Base-by-base conservation (phyloP, 2,797 vertebrate species). In the Bradypodion pumilum region DNA sequence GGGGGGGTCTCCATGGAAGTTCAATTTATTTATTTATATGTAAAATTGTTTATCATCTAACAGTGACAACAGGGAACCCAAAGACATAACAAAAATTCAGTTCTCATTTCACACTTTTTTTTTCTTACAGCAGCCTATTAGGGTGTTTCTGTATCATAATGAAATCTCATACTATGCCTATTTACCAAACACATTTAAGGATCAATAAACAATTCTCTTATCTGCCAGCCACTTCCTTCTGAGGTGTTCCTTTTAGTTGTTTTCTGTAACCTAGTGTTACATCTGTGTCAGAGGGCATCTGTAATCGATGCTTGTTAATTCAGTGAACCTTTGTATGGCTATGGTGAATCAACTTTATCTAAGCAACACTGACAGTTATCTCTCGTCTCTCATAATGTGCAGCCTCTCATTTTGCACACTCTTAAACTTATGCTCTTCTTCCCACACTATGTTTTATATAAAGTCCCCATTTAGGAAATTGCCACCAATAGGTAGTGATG, bases 141-240 rank as follows among this genome's bases (percentile, higher is more conserved):
- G 49, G 66, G 60, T 35, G 35, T 60, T 78, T 44, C 44, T 70
- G 2, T 60, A 66, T 74, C 4, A 25, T 83, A 70, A 44, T 78
- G n/a, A 72, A 49, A 70, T 72, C 23, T 29, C 60, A 9, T 32
- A 44, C n/a, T 60, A 70, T 23, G 42, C 42, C 32, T n/a, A 3
- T 63, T 12, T 49, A 72, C 25, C 9, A 73, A 84, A 73, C 15
- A 35, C 21, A 68, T 76, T n/a, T 56, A 68, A 59, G 35, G 74
- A 75, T 66, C 73, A 66, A 21, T 49, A 44, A 74, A 46, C 74
- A 46, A 60, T 83, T 77, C 59, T 84, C 5, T 62, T 72, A 72
- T 52, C 40, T 72, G 82, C 75, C 59, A 78, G 23, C 29, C 2
- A 70, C 29, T 72, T 81, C 16, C 37, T 72, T 60, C 52, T 81